Evolutionary conservation across 1,140 invertebrate species (phyloP), one percentile per base, ranked within the genome.

Genomic region (Venturia canescens): DNA sequence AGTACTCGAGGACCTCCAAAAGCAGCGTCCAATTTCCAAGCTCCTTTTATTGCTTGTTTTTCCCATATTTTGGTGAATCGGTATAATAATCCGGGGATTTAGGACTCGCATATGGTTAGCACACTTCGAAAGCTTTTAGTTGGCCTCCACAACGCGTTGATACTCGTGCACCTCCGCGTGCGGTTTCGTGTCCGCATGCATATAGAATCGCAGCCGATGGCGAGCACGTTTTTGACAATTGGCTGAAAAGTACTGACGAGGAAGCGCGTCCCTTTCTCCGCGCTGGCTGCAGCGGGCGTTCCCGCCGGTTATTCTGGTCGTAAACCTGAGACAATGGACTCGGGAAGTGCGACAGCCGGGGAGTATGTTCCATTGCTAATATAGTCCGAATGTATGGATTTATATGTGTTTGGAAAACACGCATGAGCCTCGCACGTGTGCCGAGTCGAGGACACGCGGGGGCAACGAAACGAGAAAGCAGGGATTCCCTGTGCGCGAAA

Each of bases 281-380:
- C 15, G 13, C 13, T 57, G 18, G 13, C 18, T n/a, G 3, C 21
- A 23, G 53, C n/a, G n/a, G 53, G 53, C 53, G 21, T 57, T 57
- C 21, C 53, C 53, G 6, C 53, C 5, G 53, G 53, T 57, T 57
- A n/a, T 23, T 57, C 53, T 57, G 53, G 53, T 21, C 53, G 21
- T 57, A 57, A 57, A 57, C 53, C 18, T 23, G 53, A 57, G 53
- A 57, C 53, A 57, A 57, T 57, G 9, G 53, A 23, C 53, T 57
- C 53, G 21, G 13, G 53, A 21, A 57, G 53, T 57, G 4, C 53
- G 21, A 57, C 53, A 21, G 53, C 53, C 18, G n/a, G 38, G 7
- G 38, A n/a, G n/a, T n/a, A n/a, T n/a, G n/a, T n/a, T n/a, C n/a
- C n/a, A n/a, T n/a, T n/a, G n/a, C 13, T 44, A 44, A 44, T 44